These are phyloP conservation scores for Agrotis exclamationis DNA, from an alignment of 2,888 invertebrate species.

Conservation along the genomic window DNA sequence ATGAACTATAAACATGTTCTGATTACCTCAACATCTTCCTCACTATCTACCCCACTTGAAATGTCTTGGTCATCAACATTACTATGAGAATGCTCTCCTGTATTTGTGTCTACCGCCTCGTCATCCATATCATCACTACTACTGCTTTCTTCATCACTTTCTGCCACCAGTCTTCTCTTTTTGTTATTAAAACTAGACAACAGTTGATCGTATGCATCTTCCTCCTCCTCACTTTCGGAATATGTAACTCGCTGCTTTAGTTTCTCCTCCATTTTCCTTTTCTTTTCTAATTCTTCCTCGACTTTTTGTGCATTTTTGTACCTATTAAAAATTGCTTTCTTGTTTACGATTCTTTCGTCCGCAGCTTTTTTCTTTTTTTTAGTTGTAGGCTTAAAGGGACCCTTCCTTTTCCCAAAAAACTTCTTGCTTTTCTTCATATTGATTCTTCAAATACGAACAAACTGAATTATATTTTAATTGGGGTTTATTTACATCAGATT, in stretches of 20 bases:
- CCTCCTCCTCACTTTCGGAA: conserved; percentile 89
- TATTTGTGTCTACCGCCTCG: conserved; percentile 24
- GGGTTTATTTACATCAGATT: neutral
- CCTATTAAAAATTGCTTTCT: conserved; percentile 87
- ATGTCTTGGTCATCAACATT: conserved; percentile 17
- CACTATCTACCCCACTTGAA: conserved; percentile 34
- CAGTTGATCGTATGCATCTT: conserved; percentile 88
- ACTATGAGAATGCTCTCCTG: conserved; percentile 5
- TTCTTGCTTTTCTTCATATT: conserved; percentile 81
- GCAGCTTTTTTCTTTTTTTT: conserved; percentile 76
- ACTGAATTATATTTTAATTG: neutral
- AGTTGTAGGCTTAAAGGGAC: conserved; percentile 67
- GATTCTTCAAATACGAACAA: conserved; percentile 1
- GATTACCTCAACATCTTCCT: conserved; percentile 61
- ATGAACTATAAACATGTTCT: neutral
- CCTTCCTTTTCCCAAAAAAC: conserved; percentile 74
- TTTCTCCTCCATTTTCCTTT: conserved; percentile 80
- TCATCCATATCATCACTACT: conserved; percentile 55
- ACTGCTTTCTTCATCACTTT: conserved; percentile 77
- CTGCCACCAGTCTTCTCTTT: conserved; percentile 67
- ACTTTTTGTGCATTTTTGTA: conserved; percentile 87
- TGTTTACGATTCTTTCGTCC: conserved; percentile 78
- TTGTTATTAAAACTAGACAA: conserved; percentile 87
- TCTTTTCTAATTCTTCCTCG: conserved; percentile 87
- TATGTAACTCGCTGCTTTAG: conserved; percentile 80